Conservation (phyloP, 2,113 vertebrate species). For the Petrocephalus microphthalmus region DNA sequence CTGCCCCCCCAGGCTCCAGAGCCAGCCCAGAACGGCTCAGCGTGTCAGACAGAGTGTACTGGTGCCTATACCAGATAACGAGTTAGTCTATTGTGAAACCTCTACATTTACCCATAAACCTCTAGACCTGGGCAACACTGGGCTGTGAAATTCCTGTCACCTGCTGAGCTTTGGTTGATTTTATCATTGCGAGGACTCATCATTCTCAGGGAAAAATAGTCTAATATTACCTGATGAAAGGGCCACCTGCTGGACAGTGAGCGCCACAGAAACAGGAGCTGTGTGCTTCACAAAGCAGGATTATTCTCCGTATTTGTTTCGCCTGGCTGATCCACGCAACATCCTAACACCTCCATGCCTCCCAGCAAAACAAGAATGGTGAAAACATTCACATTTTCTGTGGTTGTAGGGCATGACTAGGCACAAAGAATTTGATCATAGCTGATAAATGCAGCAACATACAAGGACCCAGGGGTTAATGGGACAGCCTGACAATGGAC, state of each 20-base stretch:
- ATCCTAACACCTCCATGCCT: background rate
- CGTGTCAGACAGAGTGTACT: background rate
- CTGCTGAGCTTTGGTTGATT: background rate
- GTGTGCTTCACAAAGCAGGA: background rate
- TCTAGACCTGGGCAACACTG: background rate
- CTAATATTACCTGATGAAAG: background rate
- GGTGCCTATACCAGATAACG: background rate
- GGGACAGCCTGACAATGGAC: constrained; percentile 26
- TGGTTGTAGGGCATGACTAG: constrained; percentile 46
- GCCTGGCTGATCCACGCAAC: background rate
- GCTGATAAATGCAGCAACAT: constrained; percentile 66
- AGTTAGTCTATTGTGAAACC: background rate
- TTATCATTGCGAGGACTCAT: background rate
- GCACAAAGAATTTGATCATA: constrained; percentile 46
- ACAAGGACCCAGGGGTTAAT: constrained; percentile 50
- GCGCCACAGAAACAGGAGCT: background rate
- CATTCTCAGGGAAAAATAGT: background rate
- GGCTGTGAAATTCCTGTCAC: background rate
- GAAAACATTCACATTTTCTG: constrained; percentile 51
- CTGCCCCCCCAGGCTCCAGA: background rate
- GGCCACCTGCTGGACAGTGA: background rate
- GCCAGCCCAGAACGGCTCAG: background rate
- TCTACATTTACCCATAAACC: background rate
- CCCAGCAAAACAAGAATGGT: constrained; percentile 27
- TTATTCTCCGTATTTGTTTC: background rate